phyloP scores from a whole-genome alignment of 2,797 vertebrate species.

The Propithecus deckenii region DNA sequence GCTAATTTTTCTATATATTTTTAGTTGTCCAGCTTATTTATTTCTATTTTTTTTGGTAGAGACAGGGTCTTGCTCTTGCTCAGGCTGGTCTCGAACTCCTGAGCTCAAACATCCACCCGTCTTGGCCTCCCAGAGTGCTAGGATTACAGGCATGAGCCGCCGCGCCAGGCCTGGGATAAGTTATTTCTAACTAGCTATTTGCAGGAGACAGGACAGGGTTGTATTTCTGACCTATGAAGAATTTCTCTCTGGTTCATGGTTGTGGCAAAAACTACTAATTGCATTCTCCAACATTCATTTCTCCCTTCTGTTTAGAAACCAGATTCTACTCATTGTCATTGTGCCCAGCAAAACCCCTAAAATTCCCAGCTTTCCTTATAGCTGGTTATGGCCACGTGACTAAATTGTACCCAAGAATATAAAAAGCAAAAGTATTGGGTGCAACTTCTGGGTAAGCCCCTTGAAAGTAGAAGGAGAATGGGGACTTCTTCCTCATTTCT shows the following conservation, averaged over 20 bases:
- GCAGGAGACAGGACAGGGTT: not conserved
- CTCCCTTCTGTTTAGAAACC: not conserved
- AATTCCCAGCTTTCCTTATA: not conserved
- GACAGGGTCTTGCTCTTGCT: too few species aligned
- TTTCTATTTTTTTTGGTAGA: too few species aligned
- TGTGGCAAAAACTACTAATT: not conserved
- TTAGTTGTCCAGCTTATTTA: too few species aligned
- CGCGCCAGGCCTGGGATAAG: too few species aligned
- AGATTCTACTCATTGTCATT: not conserved
- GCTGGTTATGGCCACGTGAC: not conserved
- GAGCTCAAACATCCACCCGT: too few species aligned
- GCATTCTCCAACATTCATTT: not conserved
- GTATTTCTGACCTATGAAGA: not conserved
- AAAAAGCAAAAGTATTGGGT: not conserved
- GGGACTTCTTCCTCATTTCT: not conserved
- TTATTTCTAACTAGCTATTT: slow-evolving; percentile 17
- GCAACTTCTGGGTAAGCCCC: not conserved
- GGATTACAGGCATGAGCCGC: too few species aligned
- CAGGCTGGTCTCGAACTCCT: too few species aligned
- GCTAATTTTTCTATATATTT: too few species aligned
- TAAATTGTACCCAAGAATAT: not conserved
- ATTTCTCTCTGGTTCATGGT: not conserved
- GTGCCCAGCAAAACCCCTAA: not conserved
- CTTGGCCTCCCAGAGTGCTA: too few species aligned
- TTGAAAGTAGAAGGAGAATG: not conserved